Evolutionary conservation across 37 sponge, comb jelly and placozoan genomes (phyloP), one percentile per base, ranked within the genome.

Genomic region (Diacarnus erythraeanus): DNA sequence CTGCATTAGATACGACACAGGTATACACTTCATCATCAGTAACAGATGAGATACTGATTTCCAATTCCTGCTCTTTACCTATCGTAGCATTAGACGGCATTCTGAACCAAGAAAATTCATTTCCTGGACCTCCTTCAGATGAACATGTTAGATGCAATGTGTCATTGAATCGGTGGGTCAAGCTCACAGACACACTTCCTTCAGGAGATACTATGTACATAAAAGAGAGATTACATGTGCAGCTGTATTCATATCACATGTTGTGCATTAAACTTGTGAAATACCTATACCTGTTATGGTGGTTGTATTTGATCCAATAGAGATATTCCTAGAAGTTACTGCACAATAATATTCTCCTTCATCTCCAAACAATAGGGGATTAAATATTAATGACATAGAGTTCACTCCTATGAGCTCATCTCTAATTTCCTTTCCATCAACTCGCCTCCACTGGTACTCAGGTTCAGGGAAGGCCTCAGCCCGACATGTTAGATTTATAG

Each of bases 71-170:
- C 23, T 3, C 21, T 0, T 56, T 43, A 22, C 58, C 36, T 3
- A 80, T 38, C 0, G 57, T 40, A 21, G 22, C 59, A 23, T 39
- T 25, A 34, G 47, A 69, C 8, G 10, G 2, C 43, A 57, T 23
- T 70, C 69, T 76, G 27, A 31, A 38, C 92, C 92, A 91, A 3
- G 59, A 54, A 58, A 87, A 76, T 31, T 54, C 75, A 71, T 84
- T 84, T 2, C 63, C 70, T 20, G 92, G 92, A 42, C 84, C 86
- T 71, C 92, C 92, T 57, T 37, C 3, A 64, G 88, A 78, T 15
- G 74, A 29, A 41, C 92, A 91, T 29, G 61, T 78, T 33, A 91
- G 71, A 33, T 34, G 61, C 27, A 42, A 54, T 33, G 27, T 51
- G 1, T 30, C 57, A 27, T 56, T 69, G 27, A 44, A 4, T 38